Conservation (phyloP, 2,113 vertebrate species). For the Odocoileus hemionus region DNA sequence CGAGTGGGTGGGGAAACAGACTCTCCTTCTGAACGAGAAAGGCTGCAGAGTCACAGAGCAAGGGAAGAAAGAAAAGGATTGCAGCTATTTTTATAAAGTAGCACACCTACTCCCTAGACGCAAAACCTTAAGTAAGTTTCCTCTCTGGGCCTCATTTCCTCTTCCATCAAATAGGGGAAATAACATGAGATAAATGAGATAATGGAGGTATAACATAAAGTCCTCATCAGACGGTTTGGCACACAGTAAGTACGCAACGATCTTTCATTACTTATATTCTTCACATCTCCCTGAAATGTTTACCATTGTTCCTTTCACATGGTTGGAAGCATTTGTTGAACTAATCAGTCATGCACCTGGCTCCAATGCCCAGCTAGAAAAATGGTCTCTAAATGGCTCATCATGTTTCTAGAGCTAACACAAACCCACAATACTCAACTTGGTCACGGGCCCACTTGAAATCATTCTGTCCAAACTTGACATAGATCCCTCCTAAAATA, state of each 20-base stretch:
- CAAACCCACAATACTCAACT: not conserved
- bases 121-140: not conserved
- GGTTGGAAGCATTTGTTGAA: not conserved
- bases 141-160: not conserved
- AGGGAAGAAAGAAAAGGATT: not conserved
- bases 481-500: not conserved
- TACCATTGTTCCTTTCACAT: not conserved
- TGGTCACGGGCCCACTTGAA: not conserved
- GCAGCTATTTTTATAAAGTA: not conserved
- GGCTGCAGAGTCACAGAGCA: not conserved
- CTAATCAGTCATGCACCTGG: not conserved
- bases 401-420: not conserved
- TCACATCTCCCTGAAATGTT: not conserved
- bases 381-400: not conserved
- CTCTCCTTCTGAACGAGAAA: not conserved
- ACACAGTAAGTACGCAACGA: accelerated
- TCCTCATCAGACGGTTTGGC: not conserved
- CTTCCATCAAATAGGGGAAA: not conserved
- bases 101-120: not conserved
- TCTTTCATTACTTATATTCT: not conserved
- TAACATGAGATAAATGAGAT: not conserved
- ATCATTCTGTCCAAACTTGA: not conserved
- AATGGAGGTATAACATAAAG: not conserved
- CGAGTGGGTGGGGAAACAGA: not conserved
- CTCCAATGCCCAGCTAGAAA: not conserved